Evolutionary conservation across 2,888 invertebrate genomes (phyloP), one percentile per base, ranked within the genome.

Genomic region (Hermaeophaga mercurialis): DNA sequence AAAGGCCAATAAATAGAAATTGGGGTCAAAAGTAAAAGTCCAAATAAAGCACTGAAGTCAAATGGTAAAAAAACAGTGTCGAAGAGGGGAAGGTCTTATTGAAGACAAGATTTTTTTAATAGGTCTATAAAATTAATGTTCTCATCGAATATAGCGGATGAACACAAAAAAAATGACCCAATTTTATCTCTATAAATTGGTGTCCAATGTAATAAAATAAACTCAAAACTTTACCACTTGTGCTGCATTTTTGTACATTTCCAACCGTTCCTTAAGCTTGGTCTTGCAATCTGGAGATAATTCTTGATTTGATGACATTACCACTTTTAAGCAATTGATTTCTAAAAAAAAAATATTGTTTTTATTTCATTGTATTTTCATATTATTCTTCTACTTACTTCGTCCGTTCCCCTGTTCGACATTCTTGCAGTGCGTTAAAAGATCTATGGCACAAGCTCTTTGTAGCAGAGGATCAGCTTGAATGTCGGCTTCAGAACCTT

Each of bases 381-480:
- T n/a, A n/a, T n/a, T n/a, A n/a, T n/a, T n/a, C n/a, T n/a, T n/a
- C 5, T 5, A 81, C 88, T 84, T 82, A 94, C 94, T 90, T 82
- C 94, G 84, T 62, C 97, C 96, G 72, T 92, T 91, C 50, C 97
- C 97, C 74, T 91, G 89, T 44, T 87, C 85, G 17, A 96, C 81
- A 70, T 88, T 85, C 63, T 85, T 85, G 72, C 94, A 94, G 73
- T 87, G 90, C 70, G 89, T 89, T 41, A 87, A 79, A 58, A 93
- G 81, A 78, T 98, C 97, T 14, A 89, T 80, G 6, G 90, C 86
- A 74, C 98, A 99, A 0, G 94, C 91, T 61, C 89, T 83, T 75
- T 95, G 91, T 56, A 99, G 79, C 43, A 94, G 78, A 0, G 96
- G 96, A 80, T 99, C 98, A 1, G 94, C 91, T 66, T 97, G 92